Evolutionary conservation across 1,140 invertebrate species (phyloP).

Genomic region (Lithobius niger): DNA sequence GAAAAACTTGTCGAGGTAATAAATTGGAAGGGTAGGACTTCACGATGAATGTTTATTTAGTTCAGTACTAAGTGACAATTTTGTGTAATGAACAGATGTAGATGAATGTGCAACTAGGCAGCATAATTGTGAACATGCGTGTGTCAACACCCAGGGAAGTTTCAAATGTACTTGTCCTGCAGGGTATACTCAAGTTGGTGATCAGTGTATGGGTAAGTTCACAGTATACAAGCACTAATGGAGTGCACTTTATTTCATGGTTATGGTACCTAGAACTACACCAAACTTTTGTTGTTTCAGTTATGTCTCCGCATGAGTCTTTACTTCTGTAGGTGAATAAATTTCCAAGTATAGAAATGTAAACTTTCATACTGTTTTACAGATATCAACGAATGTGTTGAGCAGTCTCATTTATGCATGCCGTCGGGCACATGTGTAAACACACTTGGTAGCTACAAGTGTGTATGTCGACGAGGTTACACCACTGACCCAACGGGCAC

Average conservation of each 20-base stretch:
- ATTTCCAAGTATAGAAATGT: no score
- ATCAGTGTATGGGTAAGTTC: conserved; percentile 53
- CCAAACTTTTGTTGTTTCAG: no score
- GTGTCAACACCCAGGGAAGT: conserved; percentile 67
- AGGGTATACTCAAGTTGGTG: conserved; percentile 58
- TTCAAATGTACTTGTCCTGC: conserved; percentile 60
- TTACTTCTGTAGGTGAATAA: no score
- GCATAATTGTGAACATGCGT: conserved; percentile 66
- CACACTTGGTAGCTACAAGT: conserved; percentile 37
- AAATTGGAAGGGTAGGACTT: no score
- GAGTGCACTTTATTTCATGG: neutral
- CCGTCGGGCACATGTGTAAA: conserved; percentile 46
- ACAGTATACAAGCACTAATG: neutral
- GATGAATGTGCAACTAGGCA: conserved; percentile 66
- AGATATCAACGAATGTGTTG: conserved; percentile 66
- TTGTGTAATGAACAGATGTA: conserved; percentile 45
- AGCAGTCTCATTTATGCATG: conserved; percentile 49
- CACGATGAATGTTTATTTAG: neutral
- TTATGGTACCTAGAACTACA: no score
- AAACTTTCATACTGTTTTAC: no score
- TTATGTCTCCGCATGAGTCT: no score
- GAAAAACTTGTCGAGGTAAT: conserved; percentile 50
- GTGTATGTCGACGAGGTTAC: conserved; percentile 36
- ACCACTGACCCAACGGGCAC: conserved; percentile 40
- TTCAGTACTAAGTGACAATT: conserved; percentile 7